Base-by-base conservation (phyloP, 2,888 invertebrate species). In the Mycalesis mineus region DNA sequence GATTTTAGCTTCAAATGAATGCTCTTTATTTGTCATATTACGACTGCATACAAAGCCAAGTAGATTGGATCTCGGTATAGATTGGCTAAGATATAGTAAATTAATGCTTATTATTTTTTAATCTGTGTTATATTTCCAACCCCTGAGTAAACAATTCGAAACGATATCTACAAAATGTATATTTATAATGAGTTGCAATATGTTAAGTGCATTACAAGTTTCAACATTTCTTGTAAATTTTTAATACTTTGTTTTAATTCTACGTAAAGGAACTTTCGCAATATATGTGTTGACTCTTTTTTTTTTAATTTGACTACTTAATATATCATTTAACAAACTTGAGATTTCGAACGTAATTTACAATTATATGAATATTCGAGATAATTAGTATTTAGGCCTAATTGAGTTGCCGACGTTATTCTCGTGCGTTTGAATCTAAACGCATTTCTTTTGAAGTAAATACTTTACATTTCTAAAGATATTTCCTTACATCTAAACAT, bases 211-310 rank as follows among this genome's bases (percentile, higher is more conserved):
- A 58, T 52, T 28, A 17, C 22, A 49, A 60, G 40, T 48, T 55
- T 57, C 42, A 50, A 51, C 40, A 49, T 55, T 55, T 55, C 28
- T 47, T 15, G 56, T 59, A 50, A 59, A 57, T 40, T 13, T 62
- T 57, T 44, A 60, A 55, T 57, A 60, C 52, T 57, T 48, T 55
- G 37, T 39, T 33, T 48, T 57, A 44, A 57, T 47, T 59, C 57
- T 60, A 60, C 31, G 33, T 33, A 60, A 60, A 62, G 66, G 66
- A 65, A 66, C 66, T 66, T 60, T 62, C 11, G 60, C 51, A 40
- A 60, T 51, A 40, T 51, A 40, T 44, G 39, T 51, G 14, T 40
- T 51, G 28, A 39, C 11, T 48, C 22, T 22, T 22, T 15, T 14
- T 15, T 33, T 47, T 15, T n/a, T 11, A 45, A 9, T 31, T 31